Evolutionary conservation across 1,140 invertebrate species (phyloP).

Genomic region (Scaptomyza hsui): DNA sequence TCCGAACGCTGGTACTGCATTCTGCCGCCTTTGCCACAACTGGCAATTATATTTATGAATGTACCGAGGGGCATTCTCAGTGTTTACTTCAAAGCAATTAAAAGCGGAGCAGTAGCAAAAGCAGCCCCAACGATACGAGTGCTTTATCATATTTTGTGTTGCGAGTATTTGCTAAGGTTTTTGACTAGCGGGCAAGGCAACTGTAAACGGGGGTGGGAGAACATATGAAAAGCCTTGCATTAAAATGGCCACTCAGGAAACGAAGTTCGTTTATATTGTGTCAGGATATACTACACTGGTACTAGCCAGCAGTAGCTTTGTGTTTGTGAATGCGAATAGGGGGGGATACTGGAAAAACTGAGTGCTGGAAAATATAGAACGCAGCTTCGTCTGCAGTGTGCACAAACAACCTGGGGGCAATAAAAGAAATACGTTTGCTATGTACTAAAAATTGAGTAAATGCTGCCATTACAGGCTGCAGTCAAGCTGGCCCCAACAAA

Average conservation of each 20-base stretch:
- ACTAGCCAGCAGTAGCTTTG: slow-evolving; percentile 40
- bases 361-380: slow-evolving; percentile 38
- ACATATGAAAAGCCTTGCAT: slow-evolving; percentile 70
- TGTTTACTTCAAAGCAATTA: slow-evolving; percentile 80
- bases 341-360: slow-evolving; percentile 2
- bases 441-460: slow-evolving; percentile 80
- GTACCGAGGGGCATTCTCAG: slow-evolving; percentile 66
- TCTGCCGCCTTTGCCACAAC: slow-evolving; percentile 20
- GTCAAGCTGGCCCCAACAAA: slow-evolving; percentile 30
- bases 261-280: slow-evolving; percentile 80
- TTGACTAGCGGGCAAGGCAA: slow-evolving; percentile 12
- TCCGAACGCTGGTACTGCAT: slow-evolving; percentile 18
- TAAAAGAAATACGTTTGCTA: slow-evolving; percentile 81
- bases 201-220: neutral
- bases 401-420: slow-evolving; percentile 72
- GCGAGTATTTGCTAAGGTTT: slow-evolving; percentile 73
- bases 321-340: slow-evolving; percentile 54
- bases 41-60: slow-evolving; percentile 70
- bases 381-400: slow-evolving; percentile 48
- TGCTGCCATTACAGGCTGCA: slow-evolving; percentile 75
- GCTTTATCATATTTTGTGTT: slow-evolving; percentile 74
- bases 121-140: slow-evolving; percentile 27
- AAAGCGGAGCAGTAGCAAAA: slow-evolving; percentile 65
- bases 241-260: slow-evolving; percentile 80
- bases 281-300: slow-evolving; percentile 58